Conservation (phyloP, 2,888 invertebrate species). For the Drosophila paramelanica region DNA sequence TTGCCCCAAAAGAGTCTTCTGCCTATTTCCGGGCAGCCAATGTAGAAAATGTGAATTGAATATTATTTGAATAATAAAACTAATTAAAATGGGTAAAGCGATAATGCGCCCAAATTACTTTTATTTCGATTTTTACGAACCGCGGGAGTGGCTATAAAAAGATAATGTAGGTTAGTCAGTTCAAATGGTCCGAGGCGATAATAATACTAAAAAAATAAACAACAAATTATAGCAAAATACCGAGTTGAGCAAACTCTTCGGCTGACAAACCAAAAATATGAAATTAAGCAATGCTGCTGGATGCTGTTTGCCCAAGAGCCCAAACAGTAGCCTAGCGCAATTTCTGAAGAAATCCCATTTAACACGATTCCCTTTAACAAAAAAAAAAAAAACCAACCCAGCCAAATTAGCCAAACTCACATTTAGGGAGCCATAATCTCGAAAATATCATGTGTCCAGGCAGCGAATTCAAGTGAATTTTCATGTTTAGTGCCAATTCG, state of each 20-base stretch:
- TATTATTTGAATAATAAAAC: slow-evolving; percentile 6
- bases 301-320: neutral
- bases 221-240: slow-evolving; percentile 1
- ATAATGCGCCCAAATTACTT: slow-evolving; percentile 20
- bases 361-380: slow-evolving; percentile 10
- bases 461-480: slow-evolving; percentile 44
- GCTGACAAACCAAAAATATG: slow-evolving; percentile 1
- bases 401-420: neutral
- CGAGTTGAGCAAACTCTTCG: slow-evolving; percentile 5
- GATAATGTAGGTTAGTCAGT: slow-evolving; percentile 32
- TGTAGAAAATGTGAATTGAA: neutral
- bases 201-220: slow-evolving; percentile 8
- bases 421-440: slow-evolving; percentile 28
- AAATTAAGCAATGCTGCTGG: neutral
- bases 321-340: slow-evolving; percentile 1
- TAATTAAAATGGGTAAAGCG: slow-evolving; percentile 11
- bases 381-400: neutral
- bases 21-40: neutral
- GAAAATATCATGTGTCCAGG: slow-evolving; percentile 11
- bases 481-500: slow-evolving; percentile 25
- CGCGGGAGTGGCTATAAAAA: slow-evolving; percentile 34
- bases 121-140: slow-evolving; percentile 32
- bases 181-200: slow-evolving; percentile 28
- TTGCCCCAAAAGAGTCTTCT: no score
- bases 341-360: slow-evolving; percentile 23